Base-by-base conservation (phyloP, 2,888 invertebrate species). In the Aporophyla lueneburgensis region DNA sequence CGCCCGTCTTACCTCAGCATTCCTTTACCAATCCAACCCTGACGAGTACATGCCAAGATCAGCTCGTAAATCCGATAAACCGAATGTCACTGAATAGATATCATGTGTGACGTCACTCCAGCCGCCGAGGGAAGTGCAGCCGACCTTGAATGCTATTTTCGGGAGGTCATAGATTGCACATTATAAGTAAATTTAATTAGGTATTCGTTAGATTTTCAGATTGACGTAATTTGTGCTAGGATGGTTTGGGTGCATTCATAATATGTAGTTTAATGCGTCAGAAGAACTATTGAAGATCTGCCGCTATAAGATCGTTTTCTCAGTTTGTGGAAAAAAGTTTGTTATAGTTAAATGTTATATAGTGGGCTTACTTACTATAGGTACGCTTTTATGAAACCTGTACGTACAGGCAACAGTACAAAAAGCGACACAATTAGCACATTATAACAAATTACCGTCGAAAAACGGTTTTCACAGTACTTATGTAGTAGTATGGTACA, bases 51-150 rank as follows among this genome's bases (percentile, higher is more conserved):
- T 66, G 69, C 54, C 70, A 67, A 75, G 53, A 56, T 53, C 58
- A 53, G 65, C 78, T 58, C 75, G 51, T 78, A 46, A 75, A 77
- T 73, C 84, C 67, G 68, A 86, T 88, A 78, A 83, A 82, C 87
- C 86, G 86, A 88, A 90, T 90, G 91, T 89, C 89, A 85, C 70
- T 74, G 71, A 69, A 80, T 76, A 76, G 59, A 59, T 59, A 72
- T 80, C 68, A 33, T 70, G 74, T 81, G 81, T 81, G 74, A 59
- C 82, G 84, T 85, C 81, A 85, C 27, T 69, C 62, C 70, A 53
- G 54, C 40, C 5, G 62, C 71, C 71, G 46, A 12, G 70, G 69
- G 71, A 69, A 71, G 49, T 84, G 83, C 74, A 83, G 66, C 56
- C 21, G 59, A 71, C 74, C 84, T 84, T 78, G 78, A 16, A 33